Conservation (phyloP, 2,113 vertebrate species). For the Turdus rufiventris region DNA sequence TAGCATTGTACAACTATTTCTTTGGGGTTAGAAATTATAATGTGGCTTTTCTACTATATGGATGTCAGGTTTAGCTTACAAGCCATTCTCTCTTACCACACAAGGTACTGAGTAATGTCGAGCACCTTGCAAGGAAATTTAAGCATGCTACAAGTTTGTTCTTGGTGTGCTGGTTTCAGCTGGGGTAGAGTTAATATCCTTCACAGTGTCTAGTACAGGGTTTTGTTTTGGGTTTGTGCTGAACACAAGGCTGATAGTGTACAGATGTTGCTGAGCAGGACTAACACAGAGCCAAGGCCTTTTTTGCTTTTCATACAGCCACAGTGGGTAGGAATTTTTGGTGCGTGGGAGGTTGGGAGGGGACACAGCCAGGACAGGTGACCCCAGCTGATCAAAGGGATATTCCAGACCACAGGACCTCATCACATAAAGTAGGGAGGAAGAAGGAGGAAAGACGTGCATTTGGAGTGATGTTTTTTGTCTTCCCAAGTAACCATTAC, state of each 20-base stretch:
- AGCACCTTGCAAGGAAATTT: background rate
- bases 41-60: background rate
- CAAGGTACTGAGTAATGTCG: background rate
- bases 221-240: background rate
- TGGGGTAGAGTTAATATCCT: background rate
- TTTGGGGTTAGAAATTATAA: background rate
- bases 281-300: background rate
- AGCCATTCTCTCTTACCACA: background rate
- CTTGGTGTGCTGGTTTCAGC: background rate
- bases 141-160: background rate
- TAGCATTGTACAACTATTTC: background rate
- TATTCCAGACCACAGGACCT: background rate
- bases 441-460: background rate
- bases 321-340: rapidly evolving
- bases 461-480: background rate
- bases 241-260: too few species aligned
- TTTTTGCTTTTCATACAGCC: rapidly evolving
- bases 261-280: background rate
- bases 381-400: rapidly evolving
- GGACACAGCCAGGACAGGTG: background rate
- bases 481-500: background rate
- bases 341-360: background rate
- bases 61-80: background rate
- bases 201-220: background rate
- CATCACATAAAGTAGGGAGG: background rate